Base-by-base conservation (phyloP, 2,888 invertebrate species). In the Chironomus tentans region DNA sequence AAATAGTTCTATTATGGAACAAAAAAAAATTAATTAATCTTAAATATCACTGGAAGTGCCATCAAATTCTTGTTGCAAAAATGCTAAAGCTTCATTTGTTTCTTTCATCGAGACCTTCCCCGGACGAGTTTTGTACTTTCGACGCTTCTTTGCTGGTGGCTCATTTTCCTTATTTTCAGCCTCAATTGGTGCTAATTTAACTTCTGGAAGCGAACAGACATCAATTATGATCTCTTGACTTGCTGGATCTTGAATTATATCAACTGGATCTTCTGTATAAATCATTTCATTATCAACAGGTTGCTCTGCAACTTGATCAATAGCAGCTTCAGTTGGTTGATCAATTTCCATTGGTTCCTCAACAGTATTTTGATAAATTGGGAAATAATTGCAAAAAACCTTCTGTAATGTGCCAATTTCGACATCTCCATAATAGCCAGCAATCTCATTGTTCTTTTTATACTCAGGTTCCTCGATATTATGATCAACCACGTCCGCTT, bases 341-440 rank as follows among this genome's bases (percentile, higher is more conserved):
- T 18, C 18, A 0, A 15, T n/a, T 7, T 15, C 50, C 13, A 50
- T 50, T 50, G n/a, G 5, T 15, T 50, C 15, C n/a, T 13, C n/a
- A 4, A 2, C 15, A 15, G 22, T 10, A 28, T 5, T 15, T 22
- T 75, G 47, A 50, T 75, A 75, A 12, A 76, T 56, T 13, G 76
- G 76, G 28, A 28, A 68, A 21, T 56, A 69, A 24, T 68, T 18
- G 2, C 47, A 12, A n/a, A 76, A 69, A 13, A 12, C 50, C 10
- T 18, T 13, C 18, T 76, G 56, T 3, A 76, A 24, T n/a, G n/a
- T 6, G 4, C 28, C 68, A 5, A 69, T 7, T 1, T 68, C 6
- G 10, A 76, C 76, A 24, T 68, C n/a, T n/a, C 76, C 76, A 47
- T 76, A 76, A 15, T 61, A 76, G 5, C 76, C 76, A 38, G 76